Base-by-base conservation (phyloP, 1,140 invertebrate species). In the Psilanteris sp. region DNA sequence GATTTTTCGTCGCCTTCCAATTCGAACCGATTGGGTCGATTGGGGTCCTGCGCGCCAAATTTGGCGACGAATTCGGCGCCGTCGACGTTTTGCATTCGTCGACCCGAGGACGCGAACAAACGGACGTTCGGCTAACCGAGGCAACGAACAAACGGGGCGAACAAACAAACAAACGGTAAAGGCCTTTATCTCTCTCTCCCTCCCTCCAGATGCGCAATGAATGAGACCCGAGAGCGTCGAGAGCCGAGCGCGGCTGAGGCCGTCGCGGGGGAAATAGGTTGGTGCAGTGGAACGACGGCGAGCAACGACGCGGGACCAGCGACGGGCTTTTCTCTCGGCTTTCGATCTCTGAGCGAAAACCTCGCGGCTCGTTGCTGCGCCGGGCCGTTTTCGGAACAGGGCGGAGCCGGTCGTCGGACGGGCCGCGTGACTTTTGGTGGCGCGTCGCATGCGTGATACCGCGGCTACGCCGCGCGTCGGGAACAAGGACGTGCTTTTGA, bases 261-360 rank as follows among this genome's bases (percentile, higher is more conserved):
- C 26, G 22, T 44, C 13, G 52, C 27, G 67, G 48, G 67, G 67
- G 52, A 62, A 62, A 62, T 72, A 72, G 67, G 55, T 44, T 62
- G 46, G 22, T 32, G 57, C 57, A 34, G 54, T 41, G 39, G 24
- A 71, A 31, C 43, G 44, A 27, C 67, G 55, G 31, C 41, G 52
- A 57, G 39, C 46, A 43, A 34, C 67, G 29, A 37, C 31, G 48
- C 39, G 15, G 46, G n/a, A 32, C 16, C 46, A 31, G 15, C 10
- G 43, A 14, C 46, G 27, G 24, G 39, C 13, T 46, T 62, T 62
- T 48, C 57, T 34, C 7, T 27, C 50, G 22, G 20, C 26, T 34
- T 27, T 9, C 1, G 14, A 20, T 37, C 3, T 27, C 26, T 8
- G 6, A 27, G 26, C 8, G 26, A n/a, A n/a, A n/a, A n/a, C n/a